These are phyloP conservation scores for Dione juno DNA, from an alignment of 2,888 invertebrate species.

Conservation along the genomic window DNA sequence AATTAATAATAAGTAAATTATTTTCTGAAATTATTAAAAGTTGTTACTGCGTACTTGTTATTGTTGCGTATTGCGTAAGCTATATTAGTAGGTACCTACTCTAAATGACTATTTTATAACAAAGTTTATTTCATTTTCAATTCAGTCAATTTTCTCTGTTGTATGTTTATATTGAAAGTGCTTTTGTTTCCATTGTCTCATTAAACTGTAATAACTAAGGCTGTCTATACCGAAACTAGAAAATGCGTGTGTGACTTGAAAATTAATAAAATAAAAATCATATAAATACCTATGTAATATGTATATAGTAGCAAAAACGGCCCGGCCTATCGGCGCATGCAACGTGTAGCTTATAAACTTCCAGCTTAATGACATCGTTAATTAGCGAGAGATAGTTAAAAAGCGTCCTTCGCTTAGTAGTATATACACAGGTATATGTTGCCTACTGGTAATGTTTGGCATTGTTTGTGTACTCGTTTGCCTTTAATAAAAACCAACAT, in stretches of 20 bases:
- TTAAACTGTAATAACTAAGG: background rate
- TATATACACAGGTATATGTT: conserved; percentile 1
- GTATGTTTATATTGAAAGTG: background rate
- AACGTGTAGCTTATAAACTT: conserved; percentile 22
- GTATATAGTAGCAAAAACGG: conserved; percentile 1
- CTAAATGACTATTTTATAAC: no score
- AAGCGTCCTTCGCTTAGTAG: conserved; percentile 13
- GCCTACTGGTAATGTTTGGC: no score
- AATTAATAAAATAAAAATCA: background rate
- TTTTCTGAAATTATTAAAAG: background rate
- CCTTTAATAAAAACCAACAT: no score
- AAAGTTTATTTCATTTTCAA: no score
- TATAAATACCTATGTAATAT: background rate
- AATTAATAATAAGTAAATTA: no score
- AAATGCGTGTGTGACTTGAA: background rate
- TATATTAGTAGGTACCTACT: background rate
- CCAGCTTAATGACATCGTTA: conserved; percentile 15
- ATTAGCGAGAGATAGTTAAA: conserved; percentile 19
- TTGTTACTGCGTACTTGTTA: background rate
- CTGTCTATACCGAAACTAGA: background rate
- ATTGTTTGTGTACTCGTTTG: conserved; percentile 17
- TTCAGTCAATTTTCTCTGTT: no score
- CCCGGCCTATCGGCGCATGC: background rate
- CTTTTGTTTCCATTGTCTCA: background rate
- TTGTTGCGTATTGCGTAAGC: background rate